Evolutionary conservation across 2,797 vertebrate genomes (phyloP).

Genomic region (Clangula hyemalis): DNA sequence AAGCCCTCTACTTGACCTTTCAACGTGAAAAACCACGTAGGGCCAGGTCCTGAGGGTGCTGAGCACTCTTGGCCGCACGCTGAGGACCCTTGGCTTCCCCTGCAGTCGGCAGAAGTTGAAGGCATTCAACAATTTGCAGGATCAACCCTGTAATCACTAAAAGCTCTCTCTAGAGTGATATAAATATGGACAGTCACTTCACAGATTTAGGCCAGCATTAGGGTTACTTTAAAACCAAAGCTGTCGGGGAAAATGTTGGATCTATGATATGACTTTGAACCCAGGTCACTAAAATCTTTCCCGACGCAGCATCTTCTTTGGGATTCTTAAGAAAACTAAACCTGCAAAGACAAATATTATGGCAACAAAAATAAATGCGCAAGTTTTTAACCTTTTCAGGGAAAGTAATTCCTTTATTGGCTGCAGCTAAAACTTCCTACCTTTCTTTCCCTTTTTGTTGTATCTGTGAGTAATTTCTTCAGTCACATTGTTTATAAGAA

Average conservation of each 20-base stretch:
- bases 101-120: background rate
- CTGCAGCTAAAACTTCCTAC: conserved; percentile 83
- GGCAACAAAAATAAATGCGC: conserved; percentile 82
- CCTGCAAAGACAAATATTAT: conserved; percentile 86
- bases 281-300: conserved; percentile 75
- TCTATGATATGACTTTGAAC: conserved; percentile 75
- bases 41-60: conserved; percentile 25
- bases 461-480: conserved; percentile 91
- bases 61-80: background rate
- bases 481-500: conserved; percentile 92
- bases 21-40: background rate
- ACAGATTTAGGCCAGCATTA: conserved; percentile 63
- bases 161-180: conserved; percentile 62
- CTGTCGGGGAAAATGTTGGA: conserved; percentile 68
- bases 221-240: conserved; percentile 67
- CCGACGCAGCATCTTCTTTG: conserved; percentile 70
- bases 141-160: conserved; percentile 53
- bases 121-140: background rate
- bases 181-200: conserved; percentile 71
- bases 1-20: conserved; percentile 78
- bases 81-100: conserved; percentile 18
- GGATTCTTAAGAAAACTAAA: conserved; percentile 80
- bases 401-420: conserved; percentile 83
- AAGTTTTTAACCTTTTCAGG: conserved; percentile 86
- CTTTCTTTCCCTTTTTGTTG: conserved; percentile 88